Evolutionary conservation across 2,888 invertebrate species (phyloP).

Genomic region (Ochropacha duplaris): DNA sequence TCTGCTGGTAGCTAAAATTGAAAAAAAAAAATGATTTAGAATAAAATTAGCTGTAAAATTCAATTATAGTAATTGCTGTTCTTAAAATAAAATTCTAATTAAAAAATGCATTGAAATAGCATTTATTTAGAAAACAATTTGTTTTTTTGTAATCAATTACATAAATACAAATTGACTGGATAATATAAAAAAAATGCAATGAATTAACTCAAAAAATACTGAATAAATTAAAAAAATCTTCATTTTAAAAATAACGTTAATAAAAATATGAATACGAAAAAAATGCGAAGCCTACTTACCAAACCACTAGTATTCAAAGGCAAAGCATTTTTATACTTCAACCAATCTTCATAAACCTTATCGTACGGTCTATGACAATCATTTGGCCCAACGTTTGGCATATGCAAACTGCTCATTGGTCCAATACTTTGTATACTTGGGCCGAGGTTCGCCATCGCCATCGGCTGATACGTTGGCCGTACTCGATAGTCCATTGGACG

Average conservation of each 20-base stretch:
- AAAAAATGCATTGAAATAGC: too few relatives aligned
- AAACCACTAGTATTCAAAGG: conserved; percentile 71
- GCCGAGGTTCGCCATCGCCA: conserved; percentile 56
- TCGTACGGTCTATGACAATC: conserved; percentile 71
- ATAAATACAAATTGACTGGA: too few relatives aligned
- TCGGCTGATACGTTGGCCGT: conserved; percentile 48
- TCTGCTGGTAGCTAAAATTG: conserved; percentile 68
- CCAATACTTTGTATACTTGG: conserved; percentile 57
- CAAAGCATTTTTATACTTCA: conserved; percentile 80
- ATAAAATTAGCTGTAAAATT: too few relatives aligned
- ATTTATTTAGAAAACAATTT: too few relatives aligned
- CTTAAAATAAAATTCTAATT: too few relatives aligned
- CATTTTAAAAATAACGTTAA: too few relatives aligned
- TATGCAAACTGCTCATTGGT: conserved; percentile 50
- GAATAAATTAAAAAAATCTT: too few relatives aligned
- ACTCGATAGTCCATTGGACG: conserved; percentile 65
- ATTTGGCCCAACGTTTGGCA: conserved; percentile 52
- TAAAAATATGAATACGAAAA: background rate
- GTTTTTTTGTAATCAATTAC: too few relatives aligned
- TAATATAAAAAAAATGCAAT: too few relatives aligned
- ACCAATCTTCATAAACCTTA: conserved; percentile 80
- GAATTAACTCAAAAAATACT: too few relatives aligned
- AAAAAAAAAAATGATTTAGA: conserved; percentile 5
- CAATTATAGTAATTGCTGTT: too few relatives aligned
- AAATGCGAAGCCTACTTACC: conserved; percentile 49